Base-by-base conservation (phyloP, 1,140 invertebrate species). In the Oryctes rhinoceros region DNA sequence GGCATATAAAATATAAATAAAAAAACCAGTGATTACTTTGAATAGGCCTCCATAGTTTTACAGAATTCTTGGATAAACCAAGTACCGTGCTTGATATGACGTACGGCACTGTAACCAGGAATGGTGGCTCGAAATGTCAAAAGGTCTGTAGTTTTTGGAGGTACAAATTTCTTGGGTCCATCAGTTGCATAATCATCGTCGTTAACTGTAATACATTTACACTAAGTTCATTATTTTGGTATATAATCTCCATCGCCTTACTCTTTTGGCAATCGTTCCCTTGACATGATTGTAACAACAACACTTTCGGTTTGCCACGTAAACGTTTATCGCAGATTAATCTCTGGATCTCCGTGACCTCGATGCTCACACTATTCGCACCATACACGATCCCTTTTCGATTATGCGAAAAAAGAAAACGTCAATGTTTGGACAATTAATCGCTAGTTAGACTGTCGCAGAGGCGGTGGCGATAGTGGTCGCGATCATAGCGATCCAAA, bases 11-110 rank as follows among this genome's bases (percentile, higher is more conserved):
- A 3, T 44, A 76, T 77, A 65, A 0, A n/a, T n/a, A 65, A 7
- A 9, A 59, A 59, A 67, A 18, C 11, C 4, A 20, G 79, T 76
- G 77, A 76, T 81, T 83, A 85, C 83, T 79, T 79, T n/a, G 78
- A 13, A 30, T 90, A 86, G n/a, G 87, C 84, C 15, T 89, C 85
- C 0, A 96, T 86, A 5, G 92, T 90, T 0, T 89, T 81, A 81
- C 91, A 92, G 9, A 96, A 84, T 0, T 91, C 90, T 86, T 96
- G 94, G 48, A 96, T 91, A 85, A 95, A 95, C 94, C 94, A 96
- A 0, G 93, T 93, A 1, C 93, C 93, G 47, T 89, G 89, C 10
- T 90, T 89, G 5, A 90, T 91, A 85, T 95, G 94, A 47, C 94
- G 88, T 89, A 94, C 94, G 0, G 93, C 94, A 82, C 90, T 94